phyloP scores from a whole-genome alignment of 2,113 vertebrate species.

The Zapus hudsonius region DNA sequence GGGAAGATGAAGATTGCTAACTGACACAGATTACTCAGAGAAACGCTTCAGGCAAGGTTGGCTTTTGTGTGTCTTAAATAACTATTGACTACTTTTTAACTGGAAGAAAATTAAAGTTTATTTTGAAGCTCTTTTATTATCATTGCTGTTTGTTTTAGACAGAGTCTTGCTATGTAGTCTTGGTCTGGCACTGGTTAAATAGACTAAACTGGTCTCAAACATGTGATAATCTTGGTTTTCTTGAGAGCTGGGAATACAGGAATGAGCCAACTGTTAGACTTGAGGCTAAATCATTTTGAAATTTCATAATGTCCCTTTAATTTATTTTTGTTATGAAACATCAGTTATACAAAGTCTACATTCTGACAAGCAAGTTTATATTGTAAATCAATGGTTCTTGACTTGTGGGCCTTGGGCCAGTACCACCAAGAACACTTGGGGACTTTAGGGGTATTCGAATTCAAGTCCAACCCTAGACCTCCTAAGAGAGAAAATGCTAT shows the following conservation, averaged over 20 bases:
- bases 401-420: background rate
- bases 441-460: background rate
- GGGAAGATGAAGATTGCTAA: background rate
- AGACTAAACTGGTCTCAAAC: no score
- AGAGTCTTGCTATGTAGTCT: no score
- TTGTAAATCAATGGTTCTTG: background rate
- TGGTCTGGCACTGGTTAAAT: no score
- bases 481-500: background rate
- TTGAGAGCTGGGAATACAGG: background rate
- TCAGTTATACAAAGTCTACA: background rate
- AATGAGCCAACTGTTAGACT: background rate
- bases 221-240: no score
- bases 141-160: background rate
- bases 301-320: background rate
- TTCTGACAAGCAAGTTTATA: background rate
- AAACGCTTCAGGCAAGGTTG: fast-evolving
- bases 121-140: background rate
- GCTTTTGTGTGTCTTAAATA: background rate
- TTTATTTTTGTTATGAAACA: background rate
- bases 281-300: background rate
- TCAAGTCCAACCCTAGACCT: no score
- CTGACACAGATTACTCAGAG: background rate
- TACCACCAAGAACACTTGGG: background rate
- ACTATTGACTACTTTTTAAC: background rate
- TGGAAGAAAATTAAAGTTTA: background rate